phyloP scores from a whole-genome alignment of 2,888 invertebrate species.

The Cephus rjabovi region DNA sequence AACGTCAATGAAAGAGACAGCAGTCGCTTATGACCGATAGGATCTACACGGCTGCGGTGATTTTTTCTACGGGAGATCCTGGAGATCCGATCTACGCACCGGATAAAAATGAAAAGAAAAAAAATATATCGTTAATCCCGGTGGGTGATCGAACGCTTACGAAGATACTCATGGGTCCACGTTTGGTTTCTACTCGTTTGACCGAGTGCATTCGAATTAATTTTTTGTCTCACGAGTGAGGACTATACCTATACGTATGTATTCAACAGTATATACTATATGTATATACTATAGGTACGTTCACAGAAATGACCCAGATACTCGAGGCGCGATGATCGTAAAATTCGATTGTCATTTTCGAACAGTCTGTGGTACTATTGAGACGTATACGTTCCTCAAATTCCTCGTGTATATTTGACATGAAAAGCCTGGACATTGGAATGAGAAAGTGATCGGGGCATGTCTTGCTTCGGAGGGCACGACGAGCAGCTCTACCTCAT shows the following conservation, averaged over 20 bases:
- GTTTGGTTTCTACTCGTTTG: neutral
- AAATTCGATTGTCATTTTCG: conserved; percentile 4
- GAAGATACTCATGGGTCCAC: neutral
- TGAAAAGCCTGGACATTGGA: conserved; percentile 1
- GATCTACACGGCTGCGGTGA: neutral
- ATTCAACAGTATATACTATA: neutral
- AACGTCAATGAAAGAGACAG: conserved; percentile 21
- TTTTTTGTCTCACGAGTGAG: neutral
- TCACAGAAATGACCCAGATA: neutral
- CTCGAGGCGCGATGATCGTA: neutral
- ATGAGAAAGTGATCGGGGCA: conserved; percentile 26
- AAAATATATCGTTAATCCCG: neutral
- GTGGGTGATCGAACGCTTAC: neutral
- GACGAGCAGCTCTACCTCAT: conserved; percentile 55
- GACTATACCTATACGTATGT: neutral
- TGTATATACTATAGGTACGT: neutral
- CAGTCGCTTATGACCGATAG: conserved; percentile 27
- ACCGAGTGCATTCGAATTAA: neutral
- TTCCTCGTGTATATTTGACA: conserved; percentile 2
- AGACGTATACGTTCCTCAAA: neutral
- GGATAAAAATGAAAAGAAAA: neutral
- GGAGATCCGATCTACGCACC: neutral
- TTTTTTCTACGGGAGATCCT: neutral
- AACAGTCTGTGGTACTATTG: neutral
- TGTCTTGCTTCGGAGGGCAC: conserved; percentile 58